Conservation (phyloP, 2,888 invertebrate species). For the Trichacis sp. region DNA sequence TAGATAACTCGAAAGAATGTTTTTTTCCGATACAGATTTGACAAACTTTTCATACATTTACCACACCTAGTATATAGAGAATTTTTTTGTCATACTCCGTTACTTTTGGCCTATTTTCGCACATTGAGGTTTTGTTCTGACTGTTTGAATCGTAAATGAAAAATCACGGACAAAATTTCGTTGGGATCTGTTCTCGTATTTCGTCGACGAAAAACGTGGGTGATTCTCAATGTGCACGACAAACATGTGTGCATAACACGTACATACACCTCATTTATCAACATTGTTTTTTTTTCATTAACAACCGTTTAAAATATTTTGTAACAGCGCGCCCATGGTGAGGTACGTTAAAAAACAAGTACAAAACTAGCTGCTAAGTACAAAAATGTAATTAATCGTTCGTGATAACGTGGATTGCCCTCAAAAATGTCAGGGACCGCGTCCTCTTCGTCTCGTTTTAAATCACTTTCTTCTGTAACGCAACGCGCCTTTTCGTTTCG, state of each 20-base stretch:
- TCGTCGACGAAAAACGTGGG: background rate
- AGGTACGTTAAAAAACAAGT: constrained; percentile 73
- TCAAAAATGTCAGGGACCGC: constrained; percentile 61
- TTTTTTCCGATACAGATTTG: constrained; percentile 29
- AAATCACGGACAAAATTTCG: background rate
- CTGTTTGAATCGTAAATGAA: constrained; percentile 14
- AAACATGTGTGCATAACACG: constrained; percentile 44
- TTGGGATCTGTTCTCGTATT: too few species aligned
- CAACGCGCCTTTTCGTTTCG: constrained; percentile 18
- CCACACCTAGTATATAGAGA: constrained; percentile 48
- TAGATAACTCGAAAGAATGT: constrained; percentile 32
- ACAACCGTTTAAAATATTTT: constrained; percentile 63
- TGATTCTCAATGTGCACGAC: constrained; percentile 36
- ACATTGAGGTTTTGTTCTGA: constrained; percentile 31
- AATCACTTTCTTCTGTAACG: constrained; percentile 19
- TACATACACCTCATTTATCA: constrained; percentile 50
- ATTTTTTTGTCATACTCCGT: constrained; percentile 33
- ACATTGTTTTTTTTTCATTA: constrained; percentile 48
- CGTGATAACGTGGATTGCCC: constrained; percentile 61
- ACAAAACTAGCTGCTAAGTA: constrained; percentile 74
- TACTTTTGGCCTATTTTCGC: constrained; percentile 31
- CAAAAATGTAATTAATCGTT: constrained; percentile 69
- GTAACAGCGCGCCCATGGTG: constrained; percentile 65
- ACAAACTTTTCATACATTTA: constrained; percentile 48
- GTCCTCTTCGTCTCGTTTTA: constrained; percentile 31